Evolutionary conservation across 2,113 vertebrate genomes (phyloP), one percentile per base, ranked within the genome.

Genomic region (Pterocles gutturalis): DNA sequence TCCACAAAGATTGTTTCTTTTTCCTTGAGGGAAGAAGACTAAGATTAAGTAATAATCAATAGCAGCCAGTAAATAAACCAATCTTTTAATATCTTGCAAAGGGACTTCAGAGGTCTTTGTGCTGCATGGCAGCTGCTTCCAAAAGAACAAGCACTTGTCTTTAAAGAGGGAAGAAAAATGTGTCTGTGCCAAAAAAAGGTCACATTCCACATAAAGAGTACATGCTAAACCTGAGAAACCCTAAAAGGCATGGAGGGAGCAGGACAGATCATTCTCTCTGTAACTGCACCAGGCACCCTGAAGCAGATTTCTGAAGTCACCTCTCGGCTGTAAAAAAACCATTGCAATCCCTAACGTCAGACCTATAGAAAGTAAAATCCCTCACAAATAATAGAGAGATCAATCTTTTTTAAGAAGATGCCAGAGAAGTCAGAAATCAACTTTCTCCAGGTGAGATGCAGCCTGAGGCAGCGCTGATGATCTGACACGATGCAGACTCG

Each of bases 31-130:
- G 46, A 88, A 83, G 41, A 86, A 77, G 55, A 41, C n/a, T 88
- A 77, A 90, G 70, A 95, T 80, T 79, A 95, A 96, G 67, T 83
- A 93, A 96, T 96, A 95, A 93, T 94, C 90, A 92, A 93, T 87
- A 93, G 43, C 71, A 88, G 64, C 61, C 58, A 73, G 79, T 88
- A 90, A 93, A 94, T 87, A 93, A 94, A 89, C 64, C 80, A 78
- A 95, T 83, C 48, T 86, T 48, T 87, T 78, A 86, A 88, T 77
- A 65, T 51, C 84, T 89, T 89, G 60, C 36, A 93, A 86, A 77
- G 77, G 28, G 80, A 83, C 45, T 83, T 96, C 20, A 34, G 55
- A 78, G 20, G 17, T 70, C 72, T 77, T 78, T 73, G 16, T 15
- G 8, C 60, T 90, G 60, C 71, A 64, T 0, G 2, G 51, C 55